phyloP scores from a whole-genome alignment of 2,888 invertebrate genomes.

The Dynastes tityus region DNA sequence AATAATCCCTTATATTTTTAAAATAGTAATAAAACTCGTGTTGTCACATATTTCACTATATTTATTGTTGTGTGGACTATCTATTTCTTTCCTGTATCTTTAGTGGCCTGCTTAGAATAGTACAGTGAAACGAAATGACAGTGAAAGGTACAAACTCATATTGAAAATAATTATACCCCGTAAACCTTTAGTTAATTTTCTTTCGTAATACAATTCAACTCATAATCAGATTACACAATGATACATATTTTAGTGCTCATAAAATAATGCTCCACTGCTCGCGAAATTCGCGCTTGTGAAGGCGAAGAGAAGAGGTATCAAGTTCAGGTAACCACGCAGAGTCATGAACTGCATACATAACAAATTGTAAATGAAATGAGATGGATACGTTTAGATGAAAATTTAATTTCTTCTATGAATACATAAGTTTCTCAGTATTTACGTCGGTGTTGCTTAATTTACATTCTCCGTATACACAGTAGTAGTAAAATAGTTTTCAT shows the following conservation, averaged over 20 bases:
- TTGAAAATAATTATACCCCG: not conserved
- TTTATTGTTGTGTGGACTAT: too few relatives aligned
- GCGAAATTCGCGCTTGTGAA: not conserved
- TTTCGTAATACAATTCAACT: not conserved
- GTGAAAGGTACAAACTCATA: not conserved
- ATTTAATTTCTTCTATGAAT: slow-evolving; percentile 19
- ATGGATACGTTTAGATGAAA: slow-evolving; percentile 16
- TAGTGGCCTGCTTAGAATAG: not conserved
- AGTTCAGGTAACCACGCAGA: slow-evolving; percentile 2
- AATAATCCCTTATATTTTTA: too few relatives aligned
- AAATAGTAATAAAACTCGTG: too few relatives aligned
- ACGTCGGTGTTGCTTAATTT: not conserved
- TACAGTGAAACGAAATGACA: not conserved
- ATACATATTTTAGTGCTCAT: slow-evolving; percentile 14
- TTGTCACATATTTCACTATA: too few relatives aligned
- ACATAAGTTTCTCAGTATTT: slow-evolving; percentile 14
- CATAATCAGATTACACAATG: slow-evolving; percentile 19
- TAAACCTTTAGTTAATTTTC: not conserved
- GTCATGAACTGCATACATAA: slow-evolving; percentile 19
- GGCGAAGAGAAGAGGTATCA: not conserved
- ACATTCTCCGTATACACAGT: slow-evolving; percentile 1
- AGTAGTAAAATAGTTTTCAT: slow-evolving; percentile 13
- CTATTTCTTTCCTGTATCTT: too few relatives aligned
- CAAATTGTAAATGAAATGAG: slow-evolving; percentile 12
- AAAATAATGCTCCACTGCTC: not conserved